Evolutionary conservation across 2,888 invertebrate genomes (phyloP), one percentile per base, ranked within the genome.

Genomic region (Alloscopus bannaensis): DNA sequence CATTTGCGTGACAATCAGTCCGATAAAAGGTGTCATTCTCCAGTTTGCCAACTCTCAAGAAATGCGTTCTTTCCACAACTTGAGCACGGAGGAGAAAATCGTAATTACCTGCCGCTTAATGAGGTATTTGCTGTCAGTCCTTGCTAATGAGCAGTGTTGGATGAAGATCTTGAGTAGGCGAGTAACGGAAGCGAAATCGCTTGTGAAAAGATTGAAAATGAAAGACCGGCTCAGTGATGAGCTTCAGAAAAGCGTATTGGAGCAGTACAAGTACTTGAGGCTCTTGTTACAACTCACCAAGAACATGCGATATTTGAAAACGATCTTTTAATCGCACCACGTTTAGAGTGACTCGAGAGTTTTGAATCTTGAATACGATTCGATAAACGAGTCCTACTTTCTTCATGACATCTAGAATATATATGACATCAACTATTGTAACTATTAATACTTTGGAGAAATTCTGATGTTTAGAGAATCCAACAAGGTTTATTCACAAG

Each of bases 141-240:
- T 52, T 13, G 68, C 80, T 3, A 65, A 75, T 40, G 70, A 72
- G 29, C 69, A 57, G 13, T 73, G 65, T 22, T 36, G n/a, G 28
- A 28, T 77, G 0, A 77, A 82, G 42, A 52, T 77, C 29, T 20
- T 29, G 1, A 24, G 24, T 24, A 70, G 28, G 0, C 20, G 77
- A 20, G 55, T 72, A 0, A 24, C 6, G 16, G 77, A 82, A 31
- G 70, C 77, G 18, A 73, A 80, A 40, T 73, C 77, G 1, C 36
- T 82, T 36, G 59, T 72, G 22, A 82, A 82, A 65, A 42, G 82
- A 29, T 29, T 82, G 1, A 80, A 73, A 52, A 47, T 65, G 6
- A 77, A 57, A 20, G 82, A 82, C 20, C 40, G 73, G 28, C 31
- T 52, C 6, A 47, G 50, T 40, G n/a, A 13, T n/a, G 42, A 52